Base-by-base conservation (phyloP, 2,888 invertebrate genomes). In the Venusia cambrica region DNA sequence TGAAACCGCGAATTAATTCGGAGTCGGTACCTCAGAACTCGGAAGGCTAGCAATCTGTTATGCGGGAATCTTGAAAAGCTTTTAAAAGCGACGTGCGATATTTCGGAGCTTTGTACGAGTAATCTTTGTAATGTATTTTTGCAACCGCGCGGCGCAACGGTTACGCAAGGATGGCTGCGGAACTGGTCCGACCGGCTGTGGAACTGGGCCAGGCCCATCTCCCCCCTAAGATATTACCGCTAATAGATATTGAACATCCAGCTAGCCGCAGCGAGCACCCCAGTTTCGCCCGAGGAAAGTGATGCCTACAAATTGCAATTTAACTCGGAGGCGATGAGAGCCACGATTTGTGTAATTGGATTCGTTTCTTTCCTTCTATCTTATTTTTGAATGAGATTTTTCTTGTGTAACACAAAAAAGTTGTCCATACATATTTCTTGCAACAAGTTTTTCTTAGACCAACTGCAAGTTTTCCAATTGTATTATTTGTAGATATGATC, bases 121-220 rank as follows among this genome's bases (percentile, higher is more conserved):
- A n/a, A n/a, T n/a, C n/a, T n/a, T n/a, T n/a, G 68, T 79, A 78
- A 76, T 80, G 78, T 70, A 78, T 83, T 85, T 83, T 85, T 83
- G 85, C 74, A 73, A 74, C 76, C 67, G 59, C 49, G 53, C 38
- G 57, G 61, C 55, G 52, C 58, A 58, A 47, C 35, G 59, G 69
- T 85, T 85, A 78, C 79, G 84, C 75, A 84, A 85, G 73, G 79
- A 77, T 83, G 75, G 61, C 63, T 68, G 71, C 51, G 52, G 68
- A 81, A 85, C 84, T 78, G 78, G 84, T 80, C 57, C 62, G 57
- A 85, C 87, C 84, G 83, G 87, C 74, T 73, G 44, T 61, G 57
- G 69, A 85, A 71, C 80, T 84, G 81, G 85, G 85, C 72, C 85
- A 85, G 76, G 77, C 65, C 66, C 83, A 84, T 85, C 81, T 79